phyloP scores from a whole-genome alignment of 2,888 invertebrate species.

The Cataglyphis albicans region DNA sequence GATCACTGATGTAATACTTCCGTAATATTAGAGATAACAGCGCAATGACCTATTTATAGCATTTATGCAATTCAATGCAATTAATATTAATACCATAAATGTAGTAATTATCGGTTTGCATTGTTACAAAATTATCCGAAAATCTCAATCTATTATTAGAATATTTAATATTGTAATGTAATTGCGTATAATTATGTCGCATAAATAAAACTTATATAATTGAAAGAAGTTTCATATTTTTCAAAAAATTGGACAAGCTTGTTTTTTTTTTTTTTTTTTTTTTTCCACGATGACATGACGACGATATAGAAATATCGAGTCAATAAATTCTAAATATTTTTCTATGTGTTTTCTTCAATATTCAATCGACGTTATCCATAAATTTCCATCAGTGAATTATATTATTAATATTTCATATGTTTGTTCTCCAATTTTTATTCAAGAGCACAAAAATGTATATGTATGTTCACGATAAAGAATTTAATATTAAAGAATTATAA shows the following conservation, averaged over 20 bases:
- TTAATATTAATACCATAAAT: conserved; percentile 32
- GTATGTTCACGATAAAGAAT: background rate
- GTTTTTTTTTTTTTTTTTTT: background rate
- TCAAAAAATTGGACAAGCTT: background rate
- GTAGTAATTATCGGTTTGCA: background rate
- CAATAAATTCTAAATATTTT: conserved; percentile 1
- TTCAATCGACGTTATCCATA: conserved; percentile 1
- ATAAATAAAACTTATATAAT: conserved; percentile 10
- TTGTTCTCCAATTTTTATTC: background rate
- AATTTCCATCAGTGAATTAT: background rate
- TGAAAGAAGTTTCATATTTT: background rate
- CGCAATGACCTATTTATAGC: conserved; percentile 29
- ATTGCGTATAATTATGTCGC: background rate
- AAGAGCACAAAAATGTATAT: background rate
- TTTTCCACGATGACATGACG: background rate
- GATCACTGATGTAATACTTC: conserved; percentile 35
- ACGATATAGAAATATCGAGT: background rate
- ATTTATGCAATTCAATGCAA: conserved; percentile 24
- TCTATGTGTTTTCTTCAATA: background rate
- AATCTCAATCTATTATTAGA: background rate
- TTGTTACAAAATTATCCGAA: conserved; percentile 35
- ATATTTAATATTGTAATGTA: conserved; percentile 12
- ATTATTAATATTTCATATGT: background rate
- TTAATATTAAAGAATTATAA: background rate
- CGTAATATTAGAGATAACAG: conserved; percentile 46